These are phyloP conservation scores for Protobothrops flavoviridis DNA, from an alignment of 2,113 vertebrate genomes.

Conservation along the genomic window DNA sequence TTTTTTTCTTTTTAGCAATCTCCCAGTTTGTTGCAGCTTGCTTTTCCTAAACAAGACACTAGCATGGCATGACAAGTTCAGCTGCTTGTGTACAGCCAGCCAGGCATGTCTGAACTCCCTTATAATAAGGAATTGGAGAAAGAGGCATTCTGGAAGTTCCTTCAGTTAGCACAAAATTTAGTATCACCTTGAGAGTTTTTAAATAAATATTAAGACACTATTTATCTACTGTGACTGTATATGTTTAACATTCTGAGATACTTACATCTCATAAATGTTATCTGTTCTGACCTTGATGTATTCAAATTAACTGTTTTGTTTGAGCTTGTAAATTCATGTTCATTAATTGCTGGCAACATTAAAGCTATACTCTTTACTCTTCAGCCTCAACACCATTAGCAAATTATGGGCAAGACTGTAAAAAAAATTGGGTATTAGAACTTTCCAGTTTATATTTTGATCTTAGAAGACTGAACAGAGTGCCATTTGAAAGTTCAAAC, in stretches of 20 bases:
- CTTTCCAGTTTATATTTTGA: background rate
- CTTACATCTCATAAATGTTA: background rate
- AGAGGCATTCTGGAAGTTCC: background rate
- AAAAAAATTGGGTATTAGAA: background rate
- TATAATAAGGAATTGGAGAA: background rate
- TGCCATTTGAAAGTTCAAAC: background rate
- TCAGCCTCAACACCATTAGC: background rate
- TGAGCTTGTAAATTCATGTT: background rate
- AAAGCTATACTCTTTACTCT: background rate
- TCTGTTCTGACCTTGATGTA: background rate
- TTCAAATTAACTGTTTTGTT: background rate
- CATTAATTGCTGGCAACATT: background rate
- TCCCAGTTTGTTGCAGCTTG: background rate
- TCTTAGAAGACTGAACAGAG: background rate
- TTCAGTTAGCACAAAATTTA: background rate
- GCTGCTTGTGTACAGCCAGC: background rate
- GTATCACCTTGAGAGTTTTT: background rate
- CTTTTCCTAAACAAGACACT: background rate
- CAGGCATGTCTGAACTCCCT: background rate
- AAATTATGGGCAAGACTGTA: background rate
- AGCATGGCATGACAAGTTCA: background rate
- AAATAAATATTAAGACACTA: background rate
- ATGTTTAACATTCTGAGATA: background rate
- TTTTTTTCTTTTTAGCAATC: background rate
- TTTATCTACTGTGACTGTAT: background rate